Base-by-base conservation (phyloP, 35 echinoderm and acorn worm species). In the Hemicentrotus pulcherrimus region DNA sequence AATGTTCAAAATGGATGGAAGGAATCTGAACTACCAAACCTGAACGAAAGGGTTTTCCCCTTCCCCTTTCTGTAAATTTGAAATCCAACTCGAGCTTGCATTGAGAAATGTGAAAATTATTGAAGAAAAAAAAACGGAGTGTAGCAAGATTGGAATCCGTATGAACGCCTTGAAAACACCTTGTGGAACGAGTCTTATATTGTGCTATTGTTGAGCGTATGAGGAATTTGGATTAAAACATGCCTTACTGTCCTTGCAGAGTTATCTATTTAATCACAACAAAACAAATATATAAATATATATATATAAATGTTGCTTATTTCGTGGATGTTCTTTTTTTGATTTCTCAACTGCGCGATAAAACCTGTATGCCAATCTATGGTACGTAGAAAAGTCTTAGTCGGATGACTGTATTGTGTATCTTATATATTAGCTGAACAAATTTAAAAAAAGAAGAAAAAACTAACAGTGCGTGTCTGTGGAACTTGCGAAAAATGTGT, bases 401-500 rank as follows among this genome's bases (percentile, higher is more conserved):
- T 78, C 65, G 88, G 45, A 46, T 93, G 91, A 93, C 46, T 93
- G 91, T 93, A 58, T 47, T 93, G 91, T 93, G 91, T 93, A 47
- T 93, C 91, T 46, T 93, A 93, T 93, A 93, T 93, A 93, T 47
- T 93, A 93, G 91, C 91, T 93, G 91, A 93, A 93, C 12, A 33
- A 58, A 52, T 58, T 0, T 46, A 90, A 90, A 90, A 90, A 8
- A 78, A 4, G 19, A 78, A 78, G 19, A 78, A 28, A 78, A 78
- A 78, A 78, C 1, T n/a, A 78, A n/a, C 32, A 90, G 48, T 93
- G 91, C 91, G 91, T 93, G 91, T 93, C 91, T 58, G 91, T 93
- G 88, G 88, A 90, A 90, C 10, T 31, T 93, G 48, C 91, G 30
- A 93, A 93, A 93, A 93, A 93, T 50, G 46, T 93, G 91, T 93